Evolutionary conservation across 2,113 vertebrate genomes (phyloP).

Genomic region (Saguinus imperator): DNA sequence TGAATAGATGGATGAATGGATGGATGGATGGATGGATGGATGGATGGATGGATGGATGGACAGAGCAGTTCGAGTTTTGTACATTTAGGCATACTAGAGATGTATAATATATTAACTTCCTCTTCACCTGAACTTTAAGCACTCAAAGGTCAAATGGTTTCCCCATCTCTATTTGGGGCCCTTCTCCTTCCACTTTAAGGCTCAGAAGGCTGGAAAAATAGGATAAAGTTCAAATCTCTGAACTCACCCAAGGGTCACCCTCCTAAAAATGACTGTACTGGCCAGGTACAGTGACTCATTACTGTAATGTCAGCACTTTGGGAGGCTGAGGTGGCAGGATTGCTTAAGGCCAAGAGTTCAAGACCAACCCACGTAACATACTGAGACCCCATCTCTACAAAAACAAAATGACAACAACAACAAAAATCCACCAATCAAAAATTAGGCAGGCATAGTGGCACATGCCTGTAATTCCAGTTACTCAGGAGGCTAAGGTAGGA

Average conservation of each 20-base stretch:
- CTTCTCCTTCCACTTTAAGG: slow-evolving; percentile 2
- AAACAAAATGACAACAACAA: no score
- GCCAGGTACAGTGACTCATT: no score
- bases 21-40: background rate
- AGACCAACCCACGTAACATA: no score
- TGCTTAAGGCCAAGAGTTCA: no score
- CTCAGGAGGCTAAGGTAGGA: no score
- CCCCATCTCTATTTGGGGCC: background rate
- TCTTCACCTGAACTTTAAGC: background rate
- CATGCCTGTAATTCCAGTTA: no score
- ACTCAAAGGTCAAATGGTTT: background rate
- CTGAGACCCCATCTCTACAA: no score
- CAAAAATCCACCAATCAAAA: no score
- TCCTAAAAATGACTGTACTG: background rate
- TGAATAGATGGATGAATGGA: background rate
- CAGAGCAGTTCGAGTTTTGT: background rate
- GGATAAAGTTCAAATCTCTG: slow-evolving; percentile 10
- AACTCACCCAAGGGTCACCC: background rate
- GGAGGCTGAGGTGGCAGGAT: no score
- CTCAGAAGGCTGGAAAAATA: background rate
- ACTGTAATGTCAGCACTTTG: no score
- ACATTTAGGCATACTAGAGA: background rate
- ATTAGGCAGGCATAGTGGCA: no score
- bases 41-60: background rate
- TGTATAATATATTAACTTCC: background rate